These are phyloP conservation scores for Aphelinus certus DNA, from an alignment of 1,140 invertebrate species.

Conservation along the genomic window DNA sequence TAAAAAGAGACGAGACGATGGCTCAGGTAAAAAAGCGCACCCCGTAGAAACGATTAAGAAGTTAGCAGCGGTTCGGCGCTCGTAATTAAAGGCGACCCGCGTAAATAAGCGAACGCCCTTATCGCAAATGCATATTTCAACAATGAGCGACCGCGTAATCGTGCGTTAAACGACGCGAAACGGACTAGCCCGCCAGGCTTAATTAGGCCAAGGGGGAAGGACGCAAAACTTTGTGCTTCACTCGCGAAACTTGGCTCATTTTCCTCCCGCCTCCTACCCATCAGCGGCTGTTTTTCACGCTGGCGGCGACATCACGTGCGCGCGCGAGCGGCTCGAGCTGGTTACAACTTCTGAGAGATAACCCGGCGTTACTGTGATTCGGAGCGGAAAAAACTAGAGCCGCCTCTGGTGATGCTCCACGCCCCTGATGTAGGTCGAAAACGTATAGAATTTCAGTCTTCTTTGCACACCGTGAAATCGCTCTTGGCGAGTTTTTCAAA, in stretches of 20 bases:
- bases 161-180: conserved; percentile 29
- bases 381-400: too few relatives aligned
- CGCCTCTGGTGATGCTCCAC: too few relatives aligned
- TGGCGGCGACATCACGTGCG: not conserved
- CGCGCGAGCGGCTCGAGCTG: not conserved
- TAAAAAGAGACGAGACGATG: not conserved
- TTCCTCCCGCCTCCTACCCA: not conserved
- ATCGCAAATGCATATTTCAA: conserved; percentile 22
- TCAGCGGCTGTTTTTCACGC: not conserved
- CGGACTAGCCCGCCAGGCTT: not conserved
- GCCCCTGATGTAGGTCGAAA: too few relatives aligned
- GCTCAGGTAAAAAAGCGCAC: not conserved
- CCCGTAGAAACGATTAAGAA: conserved; percentile 5
- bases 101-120: conserved; percentile 2
- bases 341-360: too few relatives aligned
- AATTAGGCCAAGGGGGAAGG: conserved; percentile 15
- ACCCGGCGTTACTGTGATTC: too few relatives aligned
- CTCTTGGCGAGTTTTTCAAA: too few relatives aligned
- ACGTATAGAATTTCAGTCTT: too few relatives aligned
- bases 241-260: conserved; percentile 10
- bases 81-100: not conserved
- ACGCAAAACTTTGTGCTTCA: conserved; percentile 2
- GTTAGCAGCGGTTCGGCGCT: not conserved
- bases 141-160: conserved; percentile 22
- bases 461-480: too few relatives aligned